Conservation (phyloP, 1,140 invertebrate genomes). For the Bombus polaris region DNA sequence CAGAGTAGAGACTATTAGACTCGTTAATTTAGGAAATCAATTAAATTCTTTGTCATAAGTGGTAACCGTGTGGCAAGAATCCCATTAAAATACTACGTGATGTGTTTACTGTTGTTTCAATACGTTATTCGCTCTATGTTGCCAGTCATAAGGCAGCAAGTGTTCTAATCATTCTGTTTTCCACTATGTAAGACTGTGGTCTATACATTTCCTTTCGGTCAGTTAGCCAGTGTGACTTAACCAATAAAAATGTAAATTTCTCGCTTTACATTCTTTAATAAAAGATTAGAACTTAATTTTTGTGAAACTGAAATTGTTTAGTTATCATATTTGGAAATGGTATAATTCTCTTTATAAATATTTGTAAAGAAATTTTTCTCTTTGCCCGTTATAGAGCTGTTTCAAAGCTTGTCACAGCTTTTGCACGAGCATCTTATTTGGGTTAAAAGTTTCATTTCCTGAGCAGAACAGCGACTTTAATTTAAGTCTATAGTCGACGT, state of each 20-base stretch:
- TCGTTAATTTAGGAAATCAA: conserved; percentile 43
- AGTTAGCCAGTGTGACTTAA: not conserved
- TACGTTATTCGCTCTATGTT: conserved; percentile 20
- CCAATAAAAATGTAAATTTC: not conserved
- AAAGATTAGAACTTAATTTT: not conserved
- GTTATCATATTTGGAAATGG: not conserved
- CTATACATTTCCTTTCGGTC: not conserved
- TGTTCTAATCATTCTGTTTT: conserved; percentile 48
- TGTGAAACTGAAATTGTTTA: not conserved
- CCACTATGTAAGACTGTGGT: not conserved
- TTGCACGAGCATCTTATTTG: conserved; percentile 49
- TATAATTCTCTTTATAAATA: not conserved
- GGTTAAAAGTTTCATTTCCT: conserved; percentile 69
- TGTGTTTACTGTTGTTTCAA: conserved; percentile 4
- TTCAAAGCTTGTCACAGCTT: not conserved
- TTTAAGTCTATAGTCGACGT: conserved; percentile 45
- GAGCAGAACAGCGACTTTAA: conserved; percentile 53
- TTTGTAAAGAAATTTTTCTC: too few relatives aligned
- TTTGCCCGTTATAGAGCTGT: not conserved
- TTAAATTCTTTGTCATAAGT: conserved; percentile 6
- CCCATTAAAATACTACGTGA: not conserved
- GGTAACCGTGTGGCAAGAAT: not conserved
- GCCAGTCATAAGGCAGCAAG: not conserved
- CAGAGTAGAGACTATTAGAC: conserved; percentile 26
- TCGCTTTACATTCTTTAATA: not conserved